Percentiles rank a stretch among this genome's conserved stretches.
phyloP scores from a whole-genome alignment of 2,888 invertebrate species.

The Stratiomys singularior region DNA sequence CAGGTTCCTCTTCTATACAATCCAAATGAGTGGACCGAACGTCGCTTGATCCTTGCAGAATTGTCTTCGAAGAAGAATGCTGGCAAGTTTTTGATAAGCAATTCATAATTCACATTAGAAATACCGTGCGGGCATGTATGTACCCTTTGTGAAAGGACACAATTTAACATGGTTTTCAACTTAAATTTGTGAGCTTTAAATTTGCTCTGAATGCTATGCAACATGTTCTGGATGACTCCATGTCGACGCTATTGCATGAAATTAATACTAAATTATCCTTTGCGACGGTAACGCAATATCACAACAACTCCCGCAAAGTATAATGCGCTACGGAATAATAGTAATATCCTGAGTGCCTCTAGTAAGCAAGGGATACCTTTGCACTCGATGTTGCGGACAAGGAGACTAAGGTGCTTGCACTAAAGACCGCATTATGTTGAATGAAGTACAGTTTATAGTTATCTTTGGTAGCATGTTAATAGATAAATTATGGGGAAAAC shows the following conservation, averaged over 20 bases:
- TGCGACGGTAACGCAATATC: too few species aligned
- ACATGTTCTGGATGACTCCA: too few species aligned
- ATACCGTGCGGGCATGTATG: too few species aligned
- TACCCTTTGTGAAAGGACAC: too few species aligned
- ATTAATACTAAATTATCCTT: too few species aligned
- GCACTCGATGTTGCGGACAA: not conserved
- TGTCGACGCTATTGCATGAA: too few species aligned
- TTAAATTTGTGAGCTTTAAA: too few species aligned
- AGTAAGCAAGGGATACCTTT: not conserved
- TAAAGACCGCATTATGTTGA: not conserved
- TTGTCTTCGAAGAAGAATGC: not conserved
- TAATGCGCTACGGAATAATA: not conserved
- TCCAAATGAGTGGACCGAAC: too few species aligned
- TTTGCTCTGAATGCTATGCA: too few species aligned
- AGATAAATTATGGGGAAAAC: not conserved
- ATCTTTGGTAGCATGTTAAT: slow-evolving; percentile 4
- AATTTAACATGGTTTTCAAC: too few species aligned
- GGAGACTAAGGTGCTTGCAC: not conserved
- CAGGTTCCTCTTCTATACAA: not conserved
- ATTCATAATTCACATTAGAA: too few species aligned
- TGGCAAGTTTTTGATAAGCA: not conserved
- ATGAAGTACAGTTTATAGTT: not conserved
- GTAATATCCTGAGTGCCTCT: not conserved
- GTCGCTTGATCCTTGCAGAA: not conserved
- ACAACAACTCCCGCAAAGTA: not conserved